These are phyloP conservation scores for Cydia pomonella DNA, from an alignment of 1,140 invertebrate species.

Conservation along the genomic window DNA sequence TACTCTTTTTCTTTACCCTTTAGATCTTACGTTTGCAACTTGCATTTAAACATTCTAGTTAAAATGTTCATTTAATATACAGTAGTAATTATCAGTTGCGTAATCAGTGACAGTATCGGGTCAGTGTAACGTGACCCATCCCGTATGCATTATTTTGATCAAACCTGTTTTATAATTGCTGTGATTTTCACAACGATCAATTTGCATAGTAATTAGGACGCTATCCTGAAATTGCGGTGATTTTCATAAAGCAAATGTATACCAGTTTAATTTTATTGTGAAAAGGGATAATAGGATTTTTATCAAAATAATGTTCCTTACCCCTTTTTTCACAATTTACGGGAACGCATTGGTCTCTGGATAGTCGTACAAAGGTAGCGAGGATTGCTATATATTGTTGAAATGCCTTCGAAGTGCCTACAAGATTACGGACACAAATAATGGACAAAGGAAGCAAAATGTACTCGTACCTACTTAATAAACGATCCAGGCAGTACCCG, in stretches of 20 bases:
- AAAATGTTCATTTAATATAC: not conserved
- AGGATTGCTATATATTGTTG: not conserved
- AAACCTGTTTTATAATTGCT: conserved; percentile 56
- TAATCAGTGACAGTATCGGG: conserved; percentile 18
- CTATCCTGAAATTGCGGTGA: conserved; percentile 35
- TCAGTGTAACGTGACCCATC: conserved; percentile 21
- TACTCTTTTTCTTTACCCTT: too few species aligned
- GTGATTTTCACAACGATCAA: conserved; percentile 65
- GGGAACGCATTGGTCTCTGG: conserved; percentile 10
- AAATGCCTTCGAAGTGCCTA: not conserved
- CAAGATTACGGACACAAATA: not conserved
- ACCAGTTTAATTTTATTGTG: conserved; percentile 21
- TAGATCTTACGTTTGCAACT: not conserved
- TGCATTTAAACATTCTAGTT: not conserved
- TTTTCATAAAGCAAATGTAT: conserved; percentile 50
- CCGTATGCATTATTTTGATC: conserved; percentile 43
- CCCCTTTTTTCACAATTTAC: conserved; percentile 10
- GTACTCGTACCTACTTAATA: too few species aligned
- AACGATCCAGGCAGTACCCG: too few species aligned
- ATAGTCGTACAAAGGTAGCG: conserved; percentile 2
- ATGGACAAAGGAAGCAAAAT: not conserved
- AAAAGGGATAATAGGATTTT: conserved; percentile 15
- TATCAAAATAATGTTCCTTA: not conserved
- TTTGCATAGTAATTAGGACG: conserved; percentile 70
- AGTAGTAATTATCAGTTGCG: not conserved